These are phyloP conservation scores for Leptodirus hochenwartii DNA, from an alignment of 2,888 invertebrate species.

Conservation along the genomic window DNA sequence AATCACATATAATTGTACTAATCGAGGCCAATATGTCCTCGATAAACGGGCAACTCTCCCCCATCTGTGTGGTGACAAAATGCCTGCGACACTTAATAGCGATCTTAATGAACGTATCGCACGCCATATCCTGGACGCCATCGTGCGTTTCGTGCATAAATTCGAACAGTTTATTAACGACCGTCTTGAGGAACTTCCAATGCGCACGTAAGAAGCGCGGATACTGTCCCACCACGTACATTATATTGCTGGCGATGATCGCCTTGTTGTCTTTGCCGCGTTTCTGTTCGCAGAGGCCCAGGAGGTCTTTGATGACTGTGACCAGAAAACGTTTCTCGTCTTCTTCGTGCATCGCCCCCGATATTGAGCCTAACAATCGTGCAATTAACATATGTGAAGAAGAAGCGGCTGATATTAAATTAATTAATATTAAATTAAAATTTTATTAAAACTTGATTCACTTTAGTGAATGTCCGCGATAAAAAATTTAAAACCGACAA, in stretches of 20 bases:
- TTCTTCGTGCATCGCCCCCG: slow-evolving; percentile 98
- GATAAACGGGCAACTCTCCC: slow-evolving; percentile 94
- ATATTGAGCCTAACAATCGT: too few relatives aligned
- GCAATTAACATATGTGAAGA: too few relatives aligned
- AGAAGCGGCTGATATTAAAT: too few relatives aligned
- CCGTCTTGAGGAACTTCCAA: slow-evolving; percentile 99
- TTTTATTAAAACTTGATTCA: too few relatives aligned
- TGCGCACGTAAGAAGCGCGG: slow-evolving; percentile 96
- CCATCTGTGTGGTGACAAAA: slow-evolving; percentile 91
- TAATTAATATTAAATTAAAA: too few relatives aligned
- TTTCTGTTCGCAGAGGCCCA: slow-evolving; percentile 96
- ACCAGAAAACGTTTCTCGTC: slow-evolving; percentile 98
- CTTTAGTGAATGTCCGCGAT: too few relatives aligned
- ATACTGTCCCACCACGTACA: slow-evolving; percentile 99
- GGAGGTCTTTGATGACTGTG: slow-evolving; percentile 92
- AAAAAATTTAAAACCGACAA: too few relatives aligned
- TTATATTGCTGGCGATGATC: slow-evolving; percentile 98
- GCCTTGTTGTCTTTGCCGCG: slow-evolving; percentile 99
- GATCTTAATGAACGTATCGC: slow-evolving; percentile 99
- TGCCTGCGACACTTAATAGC: slow-evolving; percentile 95
- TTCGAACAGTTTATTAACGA: slow-evolving; percentile 98
- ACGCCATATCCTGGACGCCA: slow-evolving; percentile 99
- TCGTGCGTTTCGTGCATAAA: slow-evolving; percentile 99
- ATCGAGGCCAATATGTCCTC: slow-evolving; percentile 95
- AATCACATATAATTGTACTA: slow-evolving; percentile 95